A percentile compares a stretch with the other conserved stretches of the same genome.
Conservation (phyloP, 1,140 invertebrate species). For the Helicoverpa zea region DNA sequence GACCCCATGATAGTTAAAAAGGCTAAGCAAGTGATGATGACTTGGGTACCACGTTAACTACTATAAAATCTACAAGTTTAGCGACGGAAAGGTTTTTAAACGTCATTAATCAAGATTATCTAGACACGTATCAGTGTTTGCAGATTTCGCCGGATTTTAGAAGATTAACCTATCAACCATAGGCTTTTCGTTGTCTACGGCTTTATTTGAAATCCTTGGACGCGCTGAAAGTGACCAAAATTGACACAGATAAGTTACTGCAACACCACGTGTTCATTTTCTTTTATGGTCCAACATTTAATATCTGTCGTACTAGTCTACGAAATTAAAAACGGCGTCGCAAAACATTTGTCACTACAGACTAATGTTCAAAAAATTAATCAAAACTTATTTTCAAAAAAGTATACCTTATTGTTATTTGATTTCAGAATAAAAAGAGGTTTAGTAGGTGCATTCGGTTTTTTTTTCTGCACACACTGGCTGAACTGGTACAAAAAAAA, state of each 20-base stretch:
- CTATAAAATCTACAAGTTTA: background rate
- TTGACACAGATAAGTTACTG: background rate
- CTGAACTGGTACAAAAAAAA: no score
- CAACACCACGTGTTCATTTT: background rate
- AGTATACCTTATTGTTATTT: no score
- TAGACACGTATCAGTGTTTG: slow-evolving; percentile 73
- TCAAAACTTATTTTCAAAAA: no score
- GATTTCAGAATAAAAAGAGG: no score
- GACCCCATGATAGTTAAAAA: no score
- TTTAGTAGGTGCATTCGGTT: no score
- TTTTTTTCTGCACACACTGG: no score
- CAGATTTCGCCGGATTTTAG: slow-evolving; percentile 75
- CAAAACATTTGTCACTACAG: no score
- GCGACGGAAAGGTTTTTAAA: slow-evolving; percentile 66
- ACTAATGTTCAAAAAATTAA: no score
- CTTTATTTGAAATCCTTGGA: slow-evolving; percentile 65
- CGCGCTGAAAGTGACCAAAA: slow-evolving; percentile 32
- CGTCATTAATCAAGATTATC: slow-evolving; percentile 81
- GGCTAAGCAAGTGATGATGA: no score
- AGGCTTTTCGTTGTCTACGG: slow-evolving; percentile 53
- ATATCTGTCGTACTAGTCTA: no score
- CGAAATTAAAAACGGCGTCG: background rate
- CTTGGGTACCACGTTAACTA: background rate
- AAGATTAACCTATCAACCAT: slow-evolving; percentile 71
- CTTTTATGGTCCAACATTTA: background rate